A percentile compares a stretch with the other conserved stretches of the same genome.
Conservation (phyloP, 2,888 invertebrate species). For the Acleris holmiana region DNA sequence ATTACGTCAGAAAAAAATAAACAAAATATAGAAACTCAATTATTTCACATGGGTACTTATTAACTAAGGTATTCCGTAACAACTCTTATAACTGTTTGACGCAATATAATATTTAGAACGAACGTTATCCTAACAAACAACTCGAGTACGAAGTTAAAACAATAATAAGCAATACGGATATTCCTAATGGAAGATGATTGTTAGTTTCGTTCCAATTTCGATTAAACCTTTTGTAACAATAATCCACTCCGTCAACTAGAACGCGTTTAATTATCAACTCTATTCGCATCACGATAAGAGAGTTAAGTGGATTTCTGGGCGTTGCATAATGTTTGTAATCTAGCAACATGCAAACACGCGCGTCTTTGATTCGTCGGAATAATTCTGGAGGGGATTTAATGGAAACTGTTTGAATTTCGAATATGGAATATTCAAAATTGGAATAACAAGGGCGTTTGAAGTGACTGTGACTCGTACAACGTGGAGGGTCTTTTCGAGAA, state of each 20-base stretch:
- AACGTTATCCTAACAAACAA: constrained; percentile 35
- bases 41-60: too few relatives aligned
- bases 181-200: constrained; percentile 46
- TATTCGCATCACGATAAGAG: background rate
- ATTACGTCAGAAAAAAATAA: too few relatives aligned
- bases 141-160: constrained; percentile 34
- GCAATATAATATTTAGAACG: constrained; percentile 18
- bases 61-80: too few relatives aligned
- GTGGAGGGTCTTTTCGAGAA: constrained; percentile 1
- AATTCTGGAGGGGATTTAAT: constrained; percentile 30
- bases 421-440: constrained; percentile 27
- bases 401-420: constrained; percentile 28
- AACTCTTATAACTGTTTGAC: background rate
- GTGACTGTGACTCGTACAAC: constrained; percentile 2
- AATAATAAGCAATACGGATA: constrained; percentile 42
- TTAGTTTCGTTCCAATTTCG: constrained; percentile 41
- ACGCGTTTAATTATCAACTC: constrained; percentile 16
- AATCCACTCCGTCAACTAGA: background rate
- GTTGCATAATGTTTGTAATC: constrained; percentile 7
- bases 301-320: background rate
- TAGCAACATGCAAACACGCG: constrained; percentile 33
- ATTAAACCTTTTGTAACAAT: constrained; percentile 18
- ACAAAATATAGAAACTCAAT: too few relatives aligned
- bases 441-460: constrained; percentile 26
- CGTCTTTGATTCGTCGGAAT: constrained; percentile 37